These are phyloP conservation scores for Dicentrarchus labrax DNA, from an alignment of 2,113 vertebrate species.

Conservation along the genomic window DNA sequence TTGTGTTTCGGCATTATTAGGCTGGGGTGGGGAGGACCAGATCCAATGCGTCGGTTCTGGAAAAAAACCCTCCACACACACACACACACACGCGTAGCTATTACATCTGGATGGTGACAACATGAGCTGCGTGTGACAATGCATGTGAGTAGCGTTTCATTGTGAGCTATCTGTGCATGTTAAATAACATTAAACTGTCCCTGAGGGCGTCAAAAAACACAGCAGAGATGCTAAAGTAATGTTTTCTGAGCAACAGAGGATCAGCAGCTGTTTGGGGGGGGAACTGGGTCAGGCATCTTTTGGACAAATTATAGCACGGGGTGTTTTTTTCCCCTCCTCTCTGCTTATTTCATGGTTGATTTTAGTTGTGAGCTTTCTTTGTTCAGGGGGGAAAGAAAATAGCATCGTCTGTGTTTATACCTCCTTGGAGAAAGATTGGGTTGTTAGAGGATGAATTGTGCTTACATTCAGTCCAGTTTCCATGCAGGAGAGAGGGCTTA, in stretches of 20 bases:
- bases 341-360: constrained; percentile 27
- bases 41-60: constrained; percentile 68
- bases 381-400: not conserved
- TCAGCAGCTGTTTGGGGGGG: constrained; percentile 26
- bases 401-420: not conserved
- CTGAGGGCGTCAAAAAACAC: too few relatives aligned
- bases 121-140: constrained; percentile 71
- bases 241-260: not conserved
- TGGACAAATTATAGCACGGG: constrained; percentile 30
- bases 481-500: not conserved
- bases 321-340: constrained; percentile 25
- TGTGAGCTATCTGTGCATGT: not conserved
- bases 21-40: constrained; percentile 54
- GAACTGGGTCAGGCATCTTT: constrained; percentile 55
- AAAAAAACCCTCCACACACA: constrained; percentile 3
- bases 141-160: constrained; percentile 73
- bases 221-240: not conserved
- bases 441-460: constrained; percentile 12
- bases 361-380: constrained; percentile 31
- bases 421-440: not conserved
- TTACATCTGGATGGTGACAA: constrained; percentile 61
- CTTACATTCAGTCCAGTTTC: not conserved
- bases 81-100: constrained; percentile 11
- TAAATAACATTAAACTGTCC: not conserved
- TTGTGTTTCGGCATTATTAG: constrained; percentile 44